Evolutionary conservation across 2,888 invertebrate species (phyloP).

Genomic region (Meta bourneti): DNA sequence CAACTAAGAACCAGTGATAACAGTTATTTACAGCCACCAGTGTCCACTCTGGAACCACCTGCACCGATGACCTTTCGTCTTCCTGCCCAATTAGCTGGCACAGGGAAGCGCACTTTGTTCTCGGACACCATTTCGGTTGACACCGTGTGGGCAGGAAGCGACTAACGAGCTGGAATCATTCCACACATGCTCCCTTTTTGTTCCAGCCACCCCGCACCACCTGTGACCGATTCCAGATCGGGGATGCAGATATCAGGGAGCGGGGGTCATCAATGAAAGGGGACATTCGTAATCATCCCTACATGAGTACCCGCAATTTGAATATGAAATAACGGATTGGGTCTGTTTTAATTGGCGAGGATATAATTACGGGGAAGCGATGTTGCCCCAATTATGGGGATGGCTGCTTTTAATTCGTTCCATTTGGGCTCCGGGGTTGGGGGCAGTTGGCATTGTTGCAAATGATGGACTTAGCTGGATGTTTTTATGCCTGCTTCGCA

Average conservation of each 20-base stretch:
- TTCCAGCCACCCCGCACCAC: background rate
- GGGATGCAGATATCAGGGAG: constrained; percentile 6
- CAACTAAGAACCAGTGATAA: background rate
- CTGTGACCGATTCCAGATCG: constrained; percentile 2
- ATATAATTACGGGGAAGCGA: constrained; percentile 31
- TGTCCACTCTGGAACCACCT: constrained; percentile 27
- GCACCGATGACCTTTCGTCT: constrained; percentile 29
- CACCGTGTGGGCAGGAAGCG: constrained; percentile 36
- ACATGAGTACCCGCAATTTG: constrained; percentile 41
- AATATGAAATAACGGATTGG: constrained; percentile 74
- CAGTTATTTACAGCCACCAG: constrained; percentile 34
- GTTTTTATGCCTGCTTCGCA: too few species aligned
- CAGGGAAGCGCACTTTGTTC: background rate
- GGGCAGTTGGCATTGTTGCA: too few species aligned
- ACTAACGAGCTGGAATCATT: constrained; percentile 41
- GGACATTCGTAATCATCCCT: constrained; percentile 33
- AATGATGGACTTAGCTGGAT: too few species aligned
- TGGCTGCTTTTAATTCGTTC: constrained; percentile 1
- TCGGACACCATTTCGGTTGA: constrained; percentile 22
- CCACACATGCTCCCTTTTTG: constrained; percentile 32
- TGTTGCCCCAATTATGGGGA: constrained; percentile 59
- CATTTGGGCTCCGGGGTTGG: background rate
- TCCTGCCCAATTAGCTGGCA: constrained; percentile 18
- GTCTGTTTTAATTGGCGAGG: constrained; percentile 47
- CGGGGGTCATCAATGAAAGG: constrained; percentile 27